A percentile compares a stretch with the other conserved stretches of the same genome.
phyloP scores from a whole-genome alignment of 2,113 vertebrate genomes.

The Tetrax tetrax region DNA sequence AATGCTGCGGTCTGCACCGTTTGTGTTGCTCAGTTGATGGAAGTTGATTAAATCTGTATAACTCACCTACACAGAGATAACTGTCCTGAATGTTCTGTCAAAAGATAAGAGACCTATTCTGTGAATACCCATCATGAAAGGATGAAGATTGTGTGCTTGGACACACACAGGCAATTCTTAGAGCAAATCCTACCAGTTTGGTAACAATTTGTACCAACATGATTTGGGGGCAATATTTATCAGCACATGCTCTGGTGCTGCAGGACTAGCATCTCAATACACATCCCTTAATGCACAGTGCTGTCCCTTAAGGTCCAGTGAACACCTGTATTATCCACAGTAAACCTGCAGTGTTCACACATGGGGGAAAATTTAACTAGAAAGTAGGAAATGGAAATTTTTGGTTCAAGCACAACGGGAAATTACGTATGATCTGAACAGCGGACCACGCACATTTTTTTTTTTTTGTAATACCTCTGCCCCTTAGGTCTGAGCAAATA shows the following conservation, averaged over 20 bases:
- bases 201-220: background rate
- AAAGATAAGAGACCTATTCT: background rate
- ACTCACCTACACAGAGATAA: background rate
- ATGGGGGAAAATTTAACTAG: background rate
- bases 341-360: background rate
- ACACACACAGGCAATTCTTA: background rate
- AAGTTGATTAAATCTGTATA: background rate
- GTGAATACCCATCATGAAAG: background rate
- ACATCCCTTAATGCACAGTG: background rate
- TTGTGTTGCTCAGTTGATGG: background rate
- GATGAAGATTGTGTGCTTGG: background rate
- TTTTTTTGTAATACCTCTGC: background rate
- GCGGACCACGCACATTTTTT: background rate
- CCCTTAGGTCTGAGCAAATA: background rate
- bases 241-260: background rate
- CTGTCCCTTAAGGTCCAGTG: background rate
- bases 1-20: background rate
- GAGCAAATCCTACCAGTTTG: background rate
- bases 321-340: background rate
- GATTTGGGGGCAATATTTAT: background rate
- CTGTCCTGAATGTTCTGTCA: background rate
- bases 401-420: background rate
- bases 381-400: background rate
- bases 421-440: background rate
- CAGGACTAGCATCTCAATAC: background rate